A percentile compares a stretch with the other conserved stretches of the same genome.
Evolutionary conservation across 2,888 invertebrate genomes (phyloP).

Genomic region (Hemaris fuciformis): DNA sequence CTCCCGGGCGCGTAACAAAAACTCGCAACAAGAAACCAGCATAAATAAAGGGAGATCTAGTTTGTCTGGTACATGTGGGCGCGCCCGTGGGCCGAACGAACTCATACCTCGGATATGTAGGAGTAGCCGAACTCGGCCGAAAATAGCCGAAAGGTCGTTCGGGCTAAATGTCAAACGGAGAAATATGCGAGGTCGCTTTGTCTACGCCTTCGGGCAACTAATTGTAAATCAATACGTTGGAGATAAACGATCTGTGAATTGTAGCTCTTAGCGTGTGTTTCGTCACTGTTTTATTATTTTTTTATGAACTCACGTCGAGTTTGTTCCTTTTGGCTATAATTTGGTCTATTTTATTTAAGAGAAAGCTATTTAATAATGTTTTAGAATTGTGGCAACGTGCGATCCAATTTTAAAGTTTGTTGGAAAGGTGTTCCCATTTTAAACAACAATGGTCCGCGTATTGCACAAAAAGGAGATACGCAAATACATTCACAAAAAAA

Average conservation of each 20-base stretch:
- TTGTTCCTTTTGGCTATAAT: not conserved
- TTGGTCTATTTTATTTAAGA: not conserved
- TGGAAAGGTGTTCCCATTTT: not conserved
- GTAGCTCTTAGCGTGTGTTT: conserved; percentile 19
- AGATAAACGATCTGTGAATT: conserved; percentile 23
- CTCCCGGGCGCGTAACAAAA: conserved; percentile 6
- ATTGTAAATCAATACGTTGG: conserved; percentile 27
- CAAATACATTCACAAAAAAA: not conserved
- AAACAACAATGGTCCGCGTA: not conserved
- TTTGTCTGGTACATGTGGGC: conserved; percentile 60
- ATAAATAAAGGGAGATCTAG: conserved; percentile 53
- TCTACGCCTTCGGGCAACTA: conserved; percentile 48
- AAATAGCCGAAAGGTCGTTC: conserved; percentile 67
- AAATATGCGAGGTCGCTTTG: conserved; percentile 51
- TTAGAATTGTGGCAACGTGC: no score
- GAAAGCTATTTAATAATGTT: not conserved
- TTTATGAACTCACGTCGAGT: conserved; percentile 7
- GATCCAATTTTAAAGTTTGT: no score
- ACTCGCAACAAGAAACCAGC: conserved; percentile 13
- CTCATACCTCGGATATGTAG: conserved; percentile 54
- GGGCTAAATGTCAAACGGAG: conserved; percentile 72
- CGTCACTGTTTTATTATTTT: conserved; percentile 14
- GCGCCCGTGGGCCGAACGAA: conserved; percentile 50
- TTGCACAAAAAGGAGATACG: not conserved
- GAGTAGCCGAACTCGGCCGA: conserved; percentile 63